These are phyloP conservation scores for Caerostris extrusa DNA, from an alignment of 1,140 invertebrate genomes.

Conservation along the genomic window DNA sequence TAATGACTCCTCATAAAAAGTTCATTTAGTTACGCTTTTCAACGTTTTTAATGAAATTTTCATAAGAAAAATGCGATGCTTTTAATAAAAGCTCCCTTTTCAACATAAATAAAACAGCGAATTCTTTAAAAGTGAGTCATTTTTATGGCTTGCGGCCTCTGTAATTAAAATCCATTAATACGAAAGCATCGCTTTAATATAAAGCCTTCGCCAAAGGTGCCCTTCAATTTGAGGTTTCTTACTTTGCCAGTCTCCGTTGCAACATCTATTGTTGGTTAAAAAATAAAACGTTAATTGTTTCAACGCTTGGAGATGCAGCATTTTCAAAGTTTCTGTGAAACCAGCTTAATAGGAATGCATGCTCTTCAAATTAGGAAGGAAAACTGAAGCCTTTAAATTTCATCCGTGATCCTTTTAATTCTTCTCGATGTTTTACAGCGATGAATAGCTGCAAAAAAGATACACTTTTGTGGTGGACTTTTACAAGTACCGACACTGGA, in stretches of 20 bases:
- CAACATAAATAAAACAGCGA: slow-evolving; percentile 68
- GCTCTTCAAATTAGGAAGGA: slow-evolving; percentile 29
- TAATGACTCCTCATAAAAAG: slow-evolving; percentile 68
- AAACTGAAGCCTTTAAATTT: slow-evolving; percentile 25
- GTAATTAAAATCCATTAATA: slow-evolving; percentile 77
- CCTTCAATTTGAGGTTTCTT: slow-evolving; percentile 26
- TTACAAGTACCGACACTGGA: slow-evolving; percentile 16
- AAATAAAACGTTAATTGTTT: slow-evolving; percentile 66
- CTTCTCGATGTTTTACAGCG: slow-evolving; percentile 49
- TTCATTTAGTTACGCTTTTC: slow-evolving; percentile 65
- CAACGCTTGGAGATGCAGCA: background rate
- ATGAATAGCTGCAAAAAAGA: slow-evolving; percentile 43
- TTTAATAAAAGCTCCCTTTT: slow-evolving; percentile 72
- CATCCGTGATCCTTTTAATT: slow-evolving; percentile 37
- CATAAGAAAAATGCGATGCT: slow-evolving; percentile 62
- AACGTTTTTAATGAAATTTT: slow-evolving; percentile 77
- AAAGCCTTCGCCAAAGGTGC: slow-evolving; percentile 39
- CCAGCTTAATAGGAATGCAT: slow-evolving; percentile 44
- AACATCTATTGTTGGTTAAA: slow-evolving; percentile 53
- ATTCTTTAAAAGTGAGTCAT: slow-evolving; percentile 72
- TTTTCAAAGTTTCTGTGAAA: background rate
- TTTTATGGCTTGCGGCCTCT: slow-evolving; percentile 67
- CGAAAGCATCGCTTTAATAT: slow-evolving; percentile 70
- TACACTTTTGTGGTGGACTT: slow-evolving; percentile 1
- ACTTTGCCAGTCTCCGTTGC: background rate